These are phyloP conservation scores for Drosophila mimetica DNA, from an alignment of 2,888 invertebrate species.

Conservation along the genomic window DNA sequence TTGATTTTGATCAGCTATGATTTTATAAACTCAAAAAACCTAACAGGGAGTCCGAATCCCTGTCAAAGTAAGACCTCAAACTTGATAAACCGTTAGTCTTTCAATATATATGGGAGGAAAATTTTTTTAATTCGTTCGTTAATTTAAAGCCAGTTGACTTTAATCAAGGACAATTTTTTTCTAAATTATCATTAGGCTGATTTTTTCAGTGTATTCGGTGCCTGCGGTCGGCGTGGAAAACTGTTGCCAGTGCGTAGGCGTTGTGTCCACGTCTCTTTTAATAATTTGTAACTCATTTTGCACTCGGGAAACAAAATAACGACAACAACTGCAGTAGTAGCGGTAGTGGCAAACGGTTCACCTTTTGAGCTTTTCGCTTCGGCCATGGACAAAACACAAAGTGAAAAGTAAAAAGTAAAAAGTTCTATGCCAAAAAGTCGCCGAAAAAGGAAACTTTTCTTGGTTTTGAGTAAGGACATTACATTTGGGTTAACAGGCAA, in stretches of 20 bases:
- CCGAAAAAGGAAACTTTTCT: conserved; percentile 61
- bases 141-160: no score
- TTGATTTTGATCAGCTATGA: no score
- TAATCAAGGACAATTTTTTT: no score
- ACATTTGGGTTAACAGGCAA: conserved; percentile 64
- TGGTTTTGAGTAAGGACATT: conserved; percentile 45
- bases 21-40: no score
- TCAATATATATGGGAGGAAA: no score
- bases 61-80: no score
- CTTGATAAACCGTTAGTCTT: no score
- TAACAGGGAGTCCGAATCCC: no score
- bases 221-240: conserved; percentile 6
- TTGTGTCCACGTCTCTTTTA: conserved; percentile 51
- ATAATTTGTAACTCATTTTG: conserved; percentile 78
- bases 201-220: conserved; percentile 10
- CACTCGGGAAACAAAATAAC: conserved; percentile 57
- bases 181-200: no score
- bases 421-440: conserved; percentile 57
- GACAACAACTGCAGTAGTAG: conserved; percentile 37
- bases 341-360: conserved; percentile 46
- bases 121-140: no score
- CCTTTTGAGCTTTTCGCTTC: conserved; percentile 52
- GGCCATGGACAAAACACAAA: conserved; percentile 51
- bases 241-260: conserved; percentile 53
- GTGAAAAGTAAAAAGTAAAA: conserved; percentile 61